Evolutionary conservation across 1,140 invertebrate genomes (phyloP).

Genomic region (Drosophila pallidifrons): DNA sequence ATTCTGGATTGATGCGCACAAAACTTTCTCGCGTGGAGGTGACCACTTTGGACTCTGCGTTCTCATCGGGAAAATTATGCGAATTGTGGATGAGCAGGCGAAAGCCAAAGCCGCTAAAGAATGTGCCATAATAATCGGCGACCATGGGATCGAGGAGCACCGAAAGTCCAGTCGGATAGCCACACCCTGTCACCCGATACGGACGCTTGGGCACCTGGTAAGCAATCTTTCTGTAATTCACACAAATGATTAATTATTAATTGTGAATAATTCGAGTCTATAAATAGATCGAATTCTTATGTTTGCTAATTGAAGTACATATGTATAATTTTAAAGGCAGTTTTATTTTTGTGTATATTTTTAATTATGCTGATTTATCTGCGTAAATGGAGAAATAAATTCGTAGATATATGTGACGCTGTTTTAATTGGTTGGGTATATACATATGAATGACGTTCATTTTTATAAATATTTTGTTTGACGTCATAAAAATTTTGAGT

Average conservation of each 20-base stretch:
- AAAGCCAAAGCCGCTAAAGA: slow-evolving; percentile 81
- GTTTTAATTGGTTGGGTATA: too few species aligned
- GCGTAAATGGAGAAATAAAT: too few species aligned
- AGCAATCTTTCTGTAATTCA: slow-evolving; percentile 69
- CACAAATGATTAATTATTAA: background rate
- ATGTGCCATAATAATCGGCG: slow-evolving; percentile 85
- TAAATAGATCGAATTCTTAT: too few species aligned
- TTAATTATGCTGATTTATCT: too few species aligned
- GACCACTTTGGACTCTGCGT: slow-evolving; percentile 86
- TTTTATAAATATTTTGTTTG: too few species aligned
- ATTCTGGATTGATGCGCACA: slow-evolving; percentile 87
- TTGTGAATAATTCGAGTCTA: too few species aligned
- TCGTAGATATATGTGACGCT: too few species aligned
- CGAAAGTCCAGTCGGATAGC: slow-evolving; percentile 88
- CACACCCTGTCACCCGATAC: slow-evolving; percentile 87
- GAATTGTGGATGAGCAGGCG: slow-evolving; percentile 87
- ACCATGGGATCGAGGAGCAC: slow-evolving; percentile 86
- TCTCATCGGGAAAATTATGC: slow-evolving; percentile 87
- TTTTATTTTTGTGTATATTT: too few species aligned
- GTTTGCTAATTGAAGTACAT: too few species aligned
- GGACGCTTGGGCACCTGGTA: slow-evolving; percentile 84
- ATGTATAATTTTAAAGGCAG: too few species aligned
- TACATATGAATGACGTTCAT: too few species aligned
- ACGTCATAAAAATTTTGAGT: too few species aligned
- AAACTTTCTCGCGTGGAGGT: slow-evolving; percentile 86